Conservation (phyloP, 2,888 invertebrate genomes). For the Patella caerulea region DNA sequence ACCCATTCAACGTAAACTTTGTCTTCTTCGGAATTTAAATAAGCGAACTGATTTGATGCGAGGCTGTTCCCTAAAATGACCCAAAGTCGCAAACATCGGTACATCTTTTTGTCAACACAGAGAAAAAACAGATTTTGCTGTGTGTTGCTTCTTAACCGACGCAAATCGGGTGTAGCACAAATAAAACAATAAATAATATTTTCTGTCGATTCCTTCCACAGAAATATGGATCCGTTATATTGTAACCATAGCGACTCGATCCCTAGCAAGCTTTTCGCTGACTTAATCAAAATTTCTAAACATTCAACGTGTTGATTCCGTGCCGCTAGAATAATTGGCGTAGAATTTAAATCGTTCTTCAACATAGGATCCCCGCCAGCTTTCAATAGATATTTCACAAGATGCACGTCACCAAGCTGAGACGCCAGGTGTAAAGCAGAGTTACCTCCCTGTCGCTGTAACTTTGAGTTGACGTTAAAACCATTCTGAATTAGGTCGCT, state of each 20-base stretch:
- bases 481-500: constrained; percentile 38
- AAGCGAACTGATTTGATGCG: constrained; percentile 7
- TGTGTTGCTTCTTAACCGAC: constrained; percentile 23
- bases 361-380: constrained; percentile 37
- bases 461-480: constrained; percentile 35
- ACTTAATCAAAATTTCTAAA: constrained; percentile 33
- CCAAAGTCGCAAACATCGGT: constrained; percentile 17
- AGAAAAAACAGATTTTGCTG: constrained; percentile 25
- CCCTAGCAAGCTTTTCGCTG: constrained; percentile 26
- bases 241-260: constrained; percentile 41
- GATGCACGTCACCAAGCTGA: constrained; percentile 26
- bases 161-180: constrained; percentile 39
- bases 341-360: constrained; percentile 40
- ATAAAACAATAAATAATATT: constrained; percentile 31
- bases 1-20: constrained; percentile 26
- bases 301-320: constrained; percentile 32
- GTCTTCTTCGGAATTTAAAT: constrained; percentile 16
- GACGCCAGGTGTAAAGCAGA: constrained; percentile 47
- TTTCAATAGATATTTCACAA: constrained; percentile 36
- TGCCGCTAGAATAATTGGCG: constrained; percentile 38
- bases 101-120: constrained; percentile 22
- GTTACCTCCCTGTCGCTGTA: constrained; percentile 45
- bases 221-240: constrained; percentile 23
- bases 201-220: constrained; percentile 30
- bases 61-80: constrained; percentile 14